Evolutionary conservation across 2,888 invertebrate genomes (phyloP), one percentile per base, ranked within the genome.

Genomic region (Drosophila flavopinicola): DNA sequence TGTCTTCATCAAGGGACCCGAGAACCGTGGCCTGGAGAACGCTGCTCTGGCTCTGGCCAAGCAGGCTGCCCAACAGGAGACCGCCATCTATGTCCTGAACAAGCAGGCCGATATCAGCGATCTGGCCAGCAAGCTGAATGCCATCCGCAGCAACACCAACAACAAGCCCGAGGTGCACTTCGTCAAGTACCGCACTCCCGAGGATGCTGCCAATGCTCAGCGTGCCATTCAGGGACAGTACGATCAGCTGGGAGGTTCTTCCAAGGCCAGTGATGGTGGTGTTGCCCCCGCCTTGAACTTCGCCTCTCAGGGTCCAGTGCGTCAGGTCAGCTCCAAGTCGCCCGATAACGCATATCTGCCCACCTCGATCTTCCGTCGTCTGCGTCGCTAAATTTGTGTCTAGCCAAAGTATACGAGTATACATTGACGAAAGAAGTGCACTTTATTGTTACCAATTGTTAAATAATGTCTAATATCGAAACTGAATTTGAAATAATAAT

Each of bases 101-200:
- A 90, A 90, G 53, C 88, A 89, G 54, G 60, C 88, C 4, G 88
- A 89, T 30, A 64, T 82, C 4, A 63, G 75, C n/a, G 78, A 85
- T 52, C 63, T 88, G 57, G 83, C 78, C 54, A 79, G 56, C 71
- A 78, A 78, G 23, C 44, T 88, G 30, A 82, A 88, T 42, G 33
- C 63, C 17, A 49, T 87, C 37, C 78, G 79, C 49, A 68, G 67
- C 53, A 78, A 66, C 58, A 67, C 42, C 47, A 75, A 72, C 51
- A 78, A 79, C 56, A 88, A 86, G 61, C 90, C 90, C 53, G 90
- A 89, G 58, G 90, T 90, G 6, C 88, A 88, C 71, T 90, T 90
- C 58, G 85, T 90, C 60, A 90, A 90, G 72, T 90, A 90, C 69
- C 89, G 88, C 41, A 90, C 88, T 1, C 75, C 82, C 0, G 87